phyloP scores from a whole-genome alignment of 2,888 invertebrate species.

The Electrophaes corylata region DNA sequence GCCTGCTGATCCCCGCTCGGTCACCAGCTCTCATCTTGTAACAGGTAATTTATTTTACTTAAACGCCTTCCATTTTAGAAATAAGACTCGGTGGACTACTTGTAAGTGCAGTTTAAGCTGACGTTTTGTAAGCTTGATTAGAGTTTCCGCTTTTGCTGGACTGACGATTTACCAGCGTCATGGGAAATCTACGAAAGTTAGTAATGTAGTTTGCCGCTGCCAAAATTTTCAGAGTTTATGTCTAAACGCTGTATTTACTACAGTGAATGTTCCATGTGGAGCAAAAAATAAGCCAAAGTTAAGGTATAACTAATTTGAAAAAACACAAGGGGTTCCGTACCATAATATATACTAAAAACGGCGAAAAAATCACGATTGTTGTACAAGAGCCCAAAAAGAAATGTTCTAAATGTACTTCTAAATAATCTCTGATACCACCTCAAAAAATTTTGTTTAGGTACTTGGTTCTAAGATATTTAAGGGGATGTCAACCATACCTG shows the following conservation, averaged over 20 bases:
- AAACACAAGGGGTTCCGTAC: no score
- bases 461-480: no score
- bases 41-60: conserved; percentile 68
- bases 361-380: no score
- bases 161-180: conserved; percentile 32
- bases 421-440: no score
- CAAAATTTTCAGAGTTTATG: conserved; percentile 7
- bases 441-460: no score
- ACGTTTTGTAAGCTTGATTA: conserved; percentile 50
- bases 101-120: conserved; percentile 49
- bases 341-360: no score
- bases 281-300: background rate
- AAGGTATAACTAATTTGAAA: background rate
- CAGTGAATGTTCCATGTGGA: background rate
- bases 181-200: conserved; percentile 33
- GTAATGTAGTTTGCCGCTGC: conserved; percentile 28
- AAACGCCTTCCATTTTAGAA: conserved; percentile 59
- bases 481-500: no score
- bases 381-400: no score
- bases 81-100: conserved; percentile 52
- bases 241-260: background rate
- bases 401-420: no score
- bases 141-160: conserved; percentile 43
- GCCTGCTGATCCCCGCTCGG: conserved; percentile 55
- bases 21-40: conserved; percentile 60